Base-by-base conservation (phyloP, 1,140 invertebrate species). In the Harpegnathos saltator region DNA sequence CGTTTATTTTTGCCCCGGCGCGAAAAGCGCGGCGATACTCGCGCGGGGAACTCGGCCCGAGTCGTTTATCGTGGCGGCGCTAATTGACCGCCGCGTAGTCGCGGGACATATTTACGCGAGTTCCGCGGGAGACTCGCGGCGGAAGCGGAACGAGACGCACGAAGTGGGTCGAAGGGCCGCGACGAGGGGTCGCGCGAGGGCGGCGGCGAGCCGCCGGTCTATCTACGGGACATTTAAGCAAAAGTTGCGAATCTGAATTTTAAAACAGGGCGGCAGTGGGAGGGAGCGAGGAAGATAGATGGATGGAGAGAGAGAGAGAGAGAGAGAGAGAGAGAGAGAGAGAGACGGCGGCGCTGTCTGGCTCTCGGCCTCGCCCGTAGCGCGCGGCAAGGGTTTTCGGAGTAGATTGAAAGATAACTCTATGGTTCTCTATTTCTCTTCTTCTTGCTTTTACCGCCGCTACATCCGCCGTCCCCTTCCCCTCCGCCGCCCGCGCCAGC, bases 201-300 rank as follows among this genome's bases (percentile, higher is more conserved):
- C n/a, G n/a, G n/a, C 44, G 48, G 44, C 1, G 26, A 66, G 48
- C 58, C 54, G 48, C 62, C 24, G 26, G 65, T 71, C 65, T 83
- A 85, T 85, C 73, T 81, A 71, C 66, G 63, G 65, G 85, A 77
- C 74, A 78, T 90, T 91, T 90, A 90, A 89, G 90, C 84, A 90
- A 89, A 91, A 91, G 87, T 89, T 91, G 84, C 44, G 73, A 90
- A 91, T 91, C 86, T 91, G 90, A 90, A 91, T 90, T 91, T 91
- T 89, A 90, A 85, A 91, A 84, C 68, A 90, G 88, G 48, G 26
- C 24, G 19, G n/a, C n/a, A 29, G 26, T 3, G 33, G 7, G 33
- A 33, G 33, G 7, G 33, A 33, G 26, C 52, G 73, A 77, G 26
- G 52, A n/a, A 22, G 48, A 52, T 11, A 59, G 58, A 19, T 12